Conservation (phyloP, 2,888 invertebrate species). For the Cryptocephalus primarius region DNA sequence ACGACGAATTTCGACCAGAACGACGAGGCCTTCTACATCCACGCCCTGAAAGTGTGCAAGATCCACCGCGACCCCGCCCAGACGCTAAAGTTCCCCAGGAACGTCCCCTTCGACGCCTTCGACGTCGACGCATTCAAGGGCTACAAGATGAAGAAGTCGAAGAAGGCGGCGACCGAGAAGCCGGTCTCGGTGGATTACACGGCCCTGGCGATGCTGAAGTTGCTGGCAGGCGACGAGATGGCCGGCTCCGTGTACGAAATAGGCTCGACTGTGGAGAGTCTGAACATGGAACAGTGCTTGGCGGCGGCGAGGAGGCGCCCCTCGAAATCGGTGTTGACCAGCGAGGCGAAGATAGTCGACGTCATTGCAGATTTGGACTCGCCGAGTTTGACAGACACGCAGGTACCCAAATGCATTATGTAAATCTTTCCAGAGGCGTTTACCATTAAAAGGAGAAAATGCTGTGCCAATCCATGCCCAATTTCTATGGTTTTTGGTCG, state of each 20-base stretch:
- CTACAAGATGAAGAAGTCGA: constrained; percentile 25
- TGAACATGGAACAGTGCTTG: constrained; percentile 25
- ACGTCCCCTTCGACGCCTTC: constrained; percentile 27
- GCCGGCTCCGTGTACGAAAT: constrained; percentile 27
- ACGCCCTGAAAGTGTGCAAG: constrained; percentile 49
- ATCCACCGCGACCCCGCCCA: constrained; percentile 36
- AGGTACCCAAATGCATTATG: constrained; percentile 35
- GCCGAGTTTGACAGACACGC: constrained; percentile 50
- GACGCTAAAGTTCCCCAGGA: constrained; percentile 24
- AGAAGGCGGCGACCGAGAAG: constrained; percentile 27
- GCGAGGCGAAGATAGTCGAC: constrained; percentile 15
- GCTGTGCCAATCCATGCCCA: too few relatives aligned
- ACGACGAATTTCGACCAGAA: constrained; percentile 41
- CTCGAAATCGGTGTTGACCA: constrained; percentile 17
- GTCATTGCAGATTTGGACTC: constrained; percentile 41
- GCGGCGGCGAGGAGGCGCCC: constrained; percentile 19
- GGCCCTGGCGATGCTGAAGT: constrained; percentile 22
- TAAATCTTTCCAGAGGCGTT: too few relatives aligned
- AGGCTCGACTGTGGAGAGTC: constrained; percentile 29
- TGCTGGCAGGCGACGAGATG: constrained; percentile 24
- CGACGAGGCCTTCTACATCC: constrained; percentile 44
- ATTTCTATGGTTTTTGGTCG: too few relatives aligned
- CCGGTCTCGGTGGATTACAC: constrained; percentile 26
- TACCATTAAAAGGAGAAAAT: too few relatives aligned
- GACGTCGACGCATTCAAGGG: constrained; percentile 28